Percentiles rank a stretch among this genome's conserved stretches.
Conservation (phyloP, 2,888 invertebrate genomes). For the Cactoblastis cactorum region DNA sequence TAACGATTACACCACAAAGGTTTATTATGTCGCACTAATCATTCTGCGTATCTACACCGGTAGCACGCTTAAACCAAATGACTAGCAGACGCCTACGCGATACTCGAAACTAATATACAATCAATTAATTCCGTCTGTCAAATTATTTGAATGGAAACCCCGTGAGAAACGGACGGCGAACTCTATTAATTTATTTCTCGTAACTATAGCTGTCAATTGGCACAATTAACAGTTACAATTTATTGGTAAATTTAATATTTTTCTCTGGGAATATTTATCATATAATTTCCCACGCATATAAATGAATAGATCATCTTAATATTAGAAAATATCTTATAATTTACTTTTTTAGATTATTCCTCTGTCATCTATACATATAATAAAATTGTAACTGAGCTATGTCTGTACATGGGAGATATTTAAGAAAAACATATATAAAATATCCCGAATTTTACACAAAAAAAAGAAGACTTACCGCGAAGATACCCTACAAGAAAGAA, state of each 20-base stretch:
- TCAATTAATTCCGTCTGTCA: conserved; percentile 9
- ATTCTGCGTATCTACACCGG: neutral
- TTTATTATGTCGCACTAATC: neutral
- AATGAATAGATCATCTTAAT: no score
- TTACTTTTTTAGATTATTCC: no score
- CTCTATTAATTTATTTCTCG: neutral
- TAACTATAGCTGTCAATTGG: neutral
- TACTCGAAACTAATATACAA: conserved; percentile 6
- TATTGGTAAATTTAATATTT: neutral
- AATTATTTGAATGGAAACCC: conserved; percentile 3
- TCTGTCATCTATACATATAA: no score
- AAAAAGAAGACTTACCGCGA: no score
- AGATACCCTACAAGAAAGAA: no score
- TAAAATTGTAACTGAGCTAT: no score
- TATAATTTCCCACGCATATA: no score
- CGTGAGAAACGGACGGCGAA: conserved; percentile 5
- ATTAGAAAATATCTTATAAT: no score
- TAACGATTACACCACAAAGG: no score
- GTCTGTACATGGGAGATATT: no score
- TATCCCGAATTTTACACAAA: no score
- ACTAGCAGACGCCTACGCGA: neutral
- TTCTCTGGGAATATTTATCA: neutral
- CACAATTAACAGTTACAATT: neutral
- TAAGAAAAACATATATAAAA: no score
- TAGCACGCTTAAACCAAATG: conserved; percentile 2